Conservation (phyloP, 2,797 vertebrate species). For the Micropoecilia bifurca region DNA sequence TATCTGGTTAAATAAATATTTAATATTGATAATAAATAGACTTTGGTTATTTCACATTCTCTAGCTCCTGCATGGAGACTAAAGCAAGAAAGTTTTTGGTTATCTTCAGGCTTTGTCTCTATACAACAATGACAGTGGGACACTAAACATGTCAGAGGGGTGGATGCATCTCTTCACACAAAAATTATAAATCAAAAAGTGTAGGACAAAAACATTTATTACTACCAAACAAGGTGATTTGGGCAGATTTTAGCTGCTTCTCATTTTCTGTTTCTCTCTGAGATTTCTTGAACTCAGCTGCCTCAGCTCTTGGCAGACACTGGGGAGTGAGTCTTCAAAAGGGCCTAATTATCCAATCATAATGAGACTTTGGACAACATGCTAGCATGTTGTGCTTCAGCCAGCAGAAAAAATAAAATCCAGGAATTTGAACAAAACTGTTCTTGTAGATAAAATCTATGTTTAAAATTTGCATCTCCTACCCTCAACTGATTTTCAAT, state of each 20-base stretch:
- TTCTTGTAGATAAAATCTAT: not conserved
- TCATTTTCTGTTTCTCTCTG: not conserved
- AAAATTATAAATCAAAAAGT: not conserved
- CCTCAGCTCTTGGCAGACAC: not conserved
- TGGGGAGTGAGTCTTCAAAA: not conserved
- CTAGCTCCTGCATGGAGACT: not conserved
- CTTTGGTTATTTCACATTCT: not conserved
- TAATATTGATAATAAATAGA: not conserved
- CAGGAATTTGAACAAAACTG: not conserved
- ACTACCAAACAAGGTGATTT: not conserved
- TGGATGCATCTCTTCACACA: not conserved
- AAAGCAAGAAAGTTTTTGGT: not conserved
- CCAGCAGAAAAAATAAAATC: not conserved
- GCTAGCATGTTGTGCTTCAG: not conserved
- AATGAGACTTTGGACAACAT: not conserved
- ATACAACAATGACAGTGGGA: not conserved
- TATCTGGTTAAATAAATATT: not conserved
- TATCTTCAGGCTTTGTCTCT: not conserved
- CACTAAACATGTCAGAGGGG: not conserved
- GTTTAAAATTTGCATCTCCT: not conserved
- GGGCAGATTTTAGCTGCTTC: not conserved
- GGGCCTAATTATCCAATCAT: not conserved
- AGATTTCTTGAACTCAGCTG: not conserved
- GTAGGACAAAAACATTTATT: not conserved
- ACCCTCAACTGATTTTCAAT: not conserved